These are phyloP conservation scores for Ophioninae sp. DNA, from an alignment of 2,888 invertebrate genomes.

Conservation along the genomic window DNA sequence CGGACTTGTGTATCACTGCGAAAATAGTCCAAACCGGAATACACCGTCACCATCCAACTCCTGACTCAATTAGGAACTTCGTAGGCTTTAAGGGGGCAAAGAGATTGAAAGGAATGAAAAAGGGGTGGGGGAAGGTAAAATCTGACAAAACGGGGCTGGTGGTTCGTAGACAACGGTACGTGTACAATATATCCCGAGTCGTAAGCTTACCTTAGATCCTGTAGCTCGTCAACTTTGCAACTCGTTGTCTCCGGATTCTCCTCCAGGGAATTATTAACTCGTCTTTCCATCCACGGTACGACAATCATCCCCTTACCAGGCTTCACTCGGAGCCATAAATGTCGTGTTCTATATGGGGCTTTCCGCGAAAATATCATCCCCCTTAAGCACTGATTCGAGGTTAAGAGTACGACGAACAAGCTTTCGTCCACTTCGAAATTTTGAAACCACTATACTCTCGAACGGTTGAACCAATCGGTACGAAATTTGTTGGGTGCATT, in stretches of 20 bases:
- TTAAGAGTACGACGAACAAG: too few relatives aligned
- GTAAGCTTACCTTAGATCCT: conserved; percentile 24
- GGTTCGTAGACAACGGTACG: conserved; percentile 9
- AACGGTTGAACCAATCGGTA: too few relatives aligned
- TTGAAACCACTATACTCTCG: too few relatives aligned
- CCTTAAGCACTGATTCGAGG: too few relatives aligned
- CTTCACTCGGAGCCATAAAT: background rate
- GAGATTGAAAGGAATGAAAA: conserved; percentile 4
- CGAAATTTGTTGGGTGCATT: too few relatives aligned
- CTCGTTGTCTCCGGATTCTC: conserved; percentile 38
- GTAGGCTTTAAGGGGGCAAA: background rate
- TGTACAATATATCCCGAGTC: conserved; percentile 19
- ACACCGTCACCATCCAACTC: conserved; percentile 11
- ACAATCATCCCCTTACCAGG: background rate
- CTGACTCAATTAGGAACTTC: conserved; percentile 63
- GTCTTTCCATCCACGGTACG: conserved; percentile 1
- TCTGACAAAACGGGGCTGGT: background rate
- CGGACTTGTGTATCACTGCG: conserved; percentile 3
- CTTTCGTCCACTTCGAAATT: too few relatives aligned
- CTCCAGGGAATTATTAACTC: conserved; percentile 39
- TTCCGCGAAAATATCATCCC: background rate
- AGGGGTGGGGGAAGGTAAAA: background rate
- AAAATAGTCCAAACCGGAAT: conserved; percentile 24
- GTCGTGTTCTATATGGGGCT: background rate
- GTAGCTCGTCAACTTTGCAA: conserved; percentile 47